Conservation (phyloP, 2,113 vertebrate species). For the Actinemys pallida region DNA sequence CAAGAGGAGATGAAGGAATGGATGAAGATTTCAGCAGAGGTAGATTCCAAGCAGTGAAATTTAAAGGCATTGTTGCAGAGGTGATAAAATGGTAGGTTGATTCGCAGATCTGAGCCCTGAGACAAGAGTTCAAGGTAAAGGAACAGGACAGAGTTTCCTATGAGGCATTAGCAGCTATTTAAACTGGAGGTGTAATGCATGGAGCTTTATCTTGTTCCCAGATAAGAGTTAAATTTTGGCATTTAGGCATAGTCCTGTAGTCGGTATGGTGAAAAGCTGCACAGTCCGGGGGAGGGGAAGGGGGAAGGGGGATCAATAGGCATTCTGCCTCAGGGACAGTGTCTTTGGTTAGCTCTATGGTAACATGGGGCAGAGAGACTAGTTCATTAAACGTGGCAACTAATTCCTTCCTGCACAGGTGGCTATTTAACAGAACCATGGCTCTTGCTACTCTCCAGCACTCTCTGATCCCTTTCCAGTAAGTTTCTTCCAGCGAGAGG, state of each 20-base stretch:
- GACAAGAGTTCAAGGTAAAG: too few relatives aligned
- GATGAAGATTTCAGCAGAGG: neutral
- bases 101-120: too few relatives aligned
- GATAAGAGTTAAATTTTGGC: neutral
- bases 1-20: neutral
- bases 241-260: too few relatives aligned
- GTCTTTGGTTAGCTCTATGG: neutral
- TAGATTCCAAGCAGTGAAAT: neutral
- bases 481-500: neutral
- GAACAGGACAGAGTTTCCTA: neutral
- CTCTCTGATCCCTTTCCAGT: neutral
- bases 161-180: neutral
- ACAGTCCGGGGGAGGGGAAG: neutral
- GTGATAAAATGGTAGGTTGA: neutral
- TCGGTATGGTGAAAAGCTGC: too few relatives aligned
- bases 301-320: neutral
- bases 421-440: neutral
- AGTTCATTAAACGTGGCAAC: neutral
- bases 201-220: constrained; percentile 11
- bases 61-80: neutral
- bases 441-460: neutral
- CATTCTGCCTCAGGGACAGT: neutral
- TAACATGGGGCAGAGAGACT: neutral
- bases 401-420: neutral
- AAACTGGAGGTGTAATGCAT: constrained; percentile 21